Percentiles rank a stretch among this genome's conserved stretches.
Conservation (phyloP, 2,113 vertebrate species). For the Amia ocellicauda region DNA sequence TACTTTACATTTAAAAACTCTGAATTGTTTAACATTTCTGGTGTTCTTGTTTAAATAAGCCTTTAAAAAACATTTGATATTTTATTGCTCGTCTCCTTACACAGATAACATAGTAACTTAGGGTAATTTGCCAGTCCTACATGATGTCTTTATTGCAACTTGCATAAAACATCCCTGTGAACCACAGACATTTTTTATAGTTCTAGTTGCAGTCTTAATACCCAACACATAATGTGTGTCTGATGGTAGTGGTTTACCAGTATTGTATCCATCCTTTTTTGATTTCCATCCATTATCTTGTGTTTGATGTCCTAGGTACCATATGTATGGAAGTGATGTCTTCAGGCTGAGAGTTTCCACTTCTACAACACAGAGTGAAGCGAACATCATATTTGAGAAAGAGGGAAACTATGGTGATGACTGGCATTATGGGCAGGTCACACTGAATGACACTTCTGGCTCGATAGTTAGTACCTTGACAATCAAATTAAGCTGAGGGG, state of each 20-base stretch:
- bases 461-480: constrained; percentile 64
- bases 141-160: too few species aligned
- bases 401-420: constrained; percentile 82
- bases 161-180: too few species aligned
- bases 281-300: not conserved
- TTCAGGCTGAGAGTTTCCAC: constrained; percentile 62
- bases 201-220: not conserved
- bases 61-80: too few species aligned
- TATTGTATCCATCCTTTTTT: not conserved
- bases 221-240: not conserved
- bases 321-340: constrained; percentile 78
- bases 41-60: too few species aligned
- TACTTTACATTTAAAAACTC: too few species aligned
- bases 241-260: not conserved
- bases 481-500: too few species aligned
- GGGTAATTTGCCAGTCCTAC: too few species aligned
- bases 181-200: not conserved
- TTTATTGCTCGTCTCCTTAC: too few species aligned
- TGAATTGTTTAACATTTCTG: too few species aligned
- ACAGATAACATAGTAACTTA: too few species aligned
- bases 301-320: constrained; percentile 71
- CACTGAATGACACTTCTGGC: constrained; percentile 65
- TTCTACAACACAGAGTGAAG: constrained; percentile 16
- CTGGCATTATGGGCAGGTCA: constrained; percentile 87
- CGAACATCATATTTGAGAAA: constrained; percentile 66